Base-by-base conservation (phyloP, 2,888 invertebrate species). In the Steinernema scapterisci region DNA sequence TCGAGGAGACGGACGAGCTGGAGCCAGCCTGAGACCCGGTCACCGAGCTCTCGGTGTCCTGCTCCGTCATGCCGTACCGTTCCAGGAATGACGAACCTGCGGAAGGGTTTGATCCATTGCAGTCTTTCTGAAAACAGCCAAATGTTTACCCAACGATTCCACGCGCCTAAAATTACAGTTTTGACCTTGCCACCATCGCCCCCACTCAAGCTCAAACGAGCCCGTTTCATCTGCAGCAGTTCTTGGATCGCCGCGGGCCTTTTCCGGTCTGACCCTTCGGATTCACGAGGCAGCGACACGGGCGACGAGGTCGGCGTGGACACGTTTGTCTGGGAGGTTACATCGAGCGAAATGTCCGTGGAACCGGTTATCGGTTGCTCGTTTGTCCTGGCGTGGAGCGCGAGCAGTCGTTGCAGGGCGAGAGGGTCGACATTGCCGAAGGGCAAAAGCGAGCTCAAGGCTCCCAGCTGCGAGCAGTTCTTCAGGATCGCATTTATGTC, bases 191-290 rank as follows among this genome's bases (percentile, higher is more conserved):
- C 31, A 13, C 7, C 19, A 19, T 63, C 63, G 9, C 38, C n/a
- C n/a, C n/a, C n/a, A n/a, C n/a, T n/a, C n/a, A n/a, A n/a, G 54
- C 54, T 63, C 63, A 80, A 73, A 25, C 80, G 70, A 1, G 82
- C 79, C 44, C 75, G 79, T 44, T 80, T 80, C 70, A 71, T 82
- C 70, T 80, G 51, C 25, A 81, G 72, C 74, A 81, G 46, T 44
- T 81, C 81, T 72, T 83, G 83, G 44, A 81, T 81, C 21, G 83
- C 81, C 0, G 78, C 78, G 9, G 81, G 81, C 9, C 81, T 56
- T 44, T 80, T 80, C 19, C 81, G 27, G 11, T 79, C 79, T 13
- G 73, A 27, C 9, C 63, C 71, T 52, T 82, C 82, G 21, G 76
- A 72, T 71, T 80, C 80, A 43, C 78, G 81, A 13, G 80, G 80